Evolutionary conservation across 2,888 invertebrate genomes (phyloP).

Genomic region (Epsilonema sp.): DNA sequence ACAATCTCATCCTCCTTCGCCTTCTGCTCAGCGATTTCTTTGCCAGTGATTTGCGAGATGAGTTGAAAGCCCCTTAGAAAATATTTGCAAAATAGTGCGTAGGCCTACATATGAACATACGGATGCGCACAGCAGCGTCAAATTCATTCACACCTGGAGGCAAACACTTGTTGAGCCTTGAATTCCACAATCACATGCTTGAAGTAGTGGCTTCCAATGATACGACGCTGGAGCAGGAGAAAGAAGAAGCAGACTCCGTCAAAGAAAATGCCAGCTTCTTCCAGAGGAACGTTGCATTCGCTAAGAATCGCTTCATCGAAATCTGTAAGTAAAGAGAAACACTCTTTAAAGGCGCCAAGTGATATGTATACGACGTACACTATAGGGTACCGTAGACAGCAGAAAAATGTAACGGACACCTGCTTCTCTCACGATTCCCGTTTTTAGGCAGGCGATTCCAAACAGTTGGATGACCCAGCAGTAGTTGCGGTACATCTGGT

Average conservation of each 20-base stretch:
- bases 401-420: too few species aligned
- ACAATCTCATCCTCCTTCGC: conserved; percentile 61
- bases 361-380: too few species aligned
- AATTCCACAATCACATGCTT: conserved; percentile 82
- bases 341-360: too few species aligned
- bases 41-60: conserved; percentile 65
- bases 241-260: conserved; percentile 83
- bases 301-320: conserved; percentile 10
- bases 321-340: conserved; percentile 4
- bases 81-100: too few species aligned
- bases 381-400: too few species aligned
- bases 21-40: conserved; percentile 64
- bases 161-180: conserved; percentile 73
- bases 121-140: too few species aligned
- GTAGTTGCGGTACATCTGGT: conserved; percentile 38
- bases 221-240: conserved; percentile 62
- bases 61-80: conserved; percentile 66
- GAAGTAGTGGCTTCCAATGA: conserved; percentile 86
- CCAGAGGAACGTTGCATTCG: conserved; percentile 50
- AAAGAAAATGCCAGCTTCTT: conserved; percentile 74
- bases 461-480: conserved; percentile 59
- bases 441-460: conserved; percentile 67
- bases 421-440: neutral
- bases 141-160: too few species aligned
- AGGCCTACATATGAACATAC: too few species aligned